Conservation (phyloP, 2,797 vertebrate genomes). For the Synaphobranchus kaupii region DNA sequence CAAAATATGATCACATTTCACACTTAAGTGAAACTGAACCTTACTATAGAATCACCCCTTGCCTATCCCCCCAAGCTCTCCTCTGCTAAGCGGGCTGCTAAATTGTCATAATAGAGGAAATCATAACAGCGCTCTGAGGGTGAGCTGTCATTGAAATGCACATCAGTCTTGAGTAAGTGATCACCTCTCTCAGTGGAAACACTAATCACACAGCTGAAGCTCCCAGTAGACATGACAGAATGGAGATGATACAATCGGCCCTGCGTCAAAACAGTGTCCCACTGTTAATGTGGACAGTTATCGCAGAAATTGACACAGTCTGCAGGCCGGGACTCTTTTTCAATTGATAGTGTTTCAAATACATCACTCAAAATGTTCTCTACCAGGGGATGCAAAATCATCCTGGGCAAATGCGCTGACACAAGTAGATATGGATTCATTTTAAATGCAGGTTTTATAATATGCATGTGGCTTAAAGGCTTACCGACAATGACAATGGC, state of each 20-base stretch:
- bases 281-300: not conserved
- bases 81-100: not conserved
- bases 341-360: not conserved
- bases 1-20: constrained; percentile 1
- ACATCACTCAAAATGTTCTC: not conserved
- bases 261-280: constrained; percentile 10
- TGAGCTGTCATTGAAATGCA: not conserved
- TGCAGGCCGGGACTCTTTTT: not conserved
- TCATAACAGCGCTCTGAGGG: constrained; percentile 6
- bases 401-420: not conserved
- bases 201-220: constrained; percentile 4
- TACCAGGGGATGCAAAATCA: not conserved
- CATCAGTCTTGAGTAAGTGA: not conserved
- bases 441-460: not conserved
- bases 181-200: constrained; percentile 18
- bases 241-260: not conserved
- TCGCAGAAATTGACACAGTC: not conserved
- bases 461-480: not conserved
- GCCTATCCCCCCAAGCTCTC: not conserved
- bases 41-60: not conserved
- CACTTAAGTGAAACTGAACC: not conserved
- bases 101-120: not conserved
- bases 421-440: not conserved
- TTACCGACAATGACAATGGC: not conserved
- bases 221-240: not conserved